Base-by-base conservation (phyloP, 2,888 invertebrate genomes). In the Diloba caeruleocephala region DNA sequence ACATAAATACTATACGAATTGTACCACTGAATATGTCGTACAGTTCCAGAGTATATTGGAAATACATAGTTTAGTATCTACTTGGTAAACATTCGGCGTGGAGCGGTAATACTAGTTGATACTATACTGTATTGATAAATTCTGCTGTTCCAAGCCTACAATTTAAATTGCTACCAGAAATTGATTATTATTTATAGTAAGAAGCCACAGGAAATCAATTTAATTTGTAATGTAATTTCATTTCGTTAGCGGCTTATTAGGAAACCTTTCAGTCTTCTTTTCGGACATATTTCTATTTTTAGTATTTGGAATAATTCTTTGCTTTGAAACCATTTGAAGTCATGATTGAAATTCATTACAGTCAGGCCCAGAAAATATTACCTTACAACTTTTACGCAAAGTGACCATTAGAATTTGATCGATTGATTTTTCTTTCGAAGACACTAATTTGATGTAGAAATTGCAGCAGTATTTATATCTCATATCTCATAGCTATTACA, bases 51-150 rank as follows among this genome's bases (percentile, higher is more conserved):
- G 37, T 38, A 32, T 57, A 71, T 68, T 66, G 57, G 43, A 57
- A 67, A 66, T 60, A 57, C 57, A 62, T 67, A 67, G 71, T 71
- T 71, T 50, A 68, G 49, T 49, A 71, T 31, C 39, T 57, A 57
- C 48, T 53, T 56, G 53, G 53, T 23, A 34, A 43, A 42, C 39
- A 49, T 23, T 56, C 61, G 38, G 14, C 44, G 14, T 2, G 28
- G 10, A 29, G 17, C 57, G 48, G 44, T 58, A 68, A 58, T 51
- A 68, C 51, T 55, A 46, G 43, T 50, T 34, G 43, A 49, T 48
- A 58, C 34, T 50, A 23, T 57, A 65, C 58, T 53, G 58, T 68
- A n/a, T n/a, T n/a, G n/a, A n/a, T n/a, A n/a, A n/a, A n/a, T n/a
- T n/a, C n/a, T n/a, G n/a, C n/a, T n/a, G n/a, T n/a, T n/a, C n/a